Conservation (phyloP, 2,797 vertebrate genomes). For the Cottoperca gobio region DNA sequence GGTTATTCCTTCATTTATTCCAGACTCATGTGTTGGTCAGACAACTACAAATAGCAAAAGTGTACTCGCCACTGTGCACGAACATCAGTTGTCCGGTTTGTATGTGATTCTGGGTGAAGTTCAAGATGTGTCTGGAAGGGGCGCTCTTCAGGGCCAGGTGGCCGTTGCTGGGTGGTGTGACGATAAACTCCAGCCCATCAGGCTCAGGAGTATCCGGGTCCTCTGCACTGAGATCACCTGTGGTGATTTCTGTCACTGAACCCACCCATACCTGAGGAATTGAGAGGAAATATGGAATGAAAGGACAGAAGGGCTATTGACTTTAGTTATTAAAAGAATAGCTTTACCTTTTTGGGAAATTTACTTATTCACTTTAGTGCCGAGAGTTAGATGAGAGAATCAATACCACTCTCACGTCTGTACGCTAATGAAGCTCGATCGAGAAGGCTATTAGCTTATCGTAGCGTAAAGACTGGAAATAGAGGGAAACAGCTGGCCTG, state of each 20-base stretch:
- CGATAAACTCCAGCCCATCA: conserved; percentile 84
- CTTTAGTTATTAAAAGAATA: not conserved
- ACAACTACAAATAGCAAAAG: not conserved
- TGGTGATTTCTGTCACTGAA: conserved; percentile 89
- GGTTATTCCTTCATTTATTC: not conserved
- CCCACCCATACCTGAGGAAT: conserved; percentile 87
- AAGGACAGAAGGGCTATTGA: not conserved
- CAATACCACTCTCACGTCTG: not conserved
- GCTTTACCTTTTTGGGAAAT: not conserved
- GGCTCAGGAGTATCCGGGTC: conserved; percentile 86
- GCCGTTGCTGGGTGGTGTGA: conserved; percentile 91
- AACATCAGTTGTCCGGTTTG: conserved; percentile 87
- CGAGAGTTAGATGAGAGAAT: not conserved
- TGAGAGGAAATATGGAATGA: not conserved
- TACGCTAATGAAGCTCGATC: not conserved
- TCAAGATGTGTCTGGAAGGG: conserved; percentile 86
- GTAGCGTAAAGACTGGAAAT: too few species aligned
- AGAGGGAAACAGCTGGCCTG: too few species aligned
- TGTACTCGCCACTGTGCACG: conserved; percentile 86
- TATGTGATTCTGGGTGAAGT: conserved; percentile 92
- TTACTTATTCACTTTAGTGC: not conserved
- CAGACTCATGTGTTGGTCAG: not conserved
- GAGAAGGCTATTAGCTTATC: not conserved
- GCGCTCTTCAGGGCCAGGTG: conserved; percentile 88
- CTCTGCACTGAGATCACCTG: conserved; percentile 85